Base-by-base conservation (phyloP, 2,888 invertebrate species). In the Teleogryllus oceanicus region DNA sequence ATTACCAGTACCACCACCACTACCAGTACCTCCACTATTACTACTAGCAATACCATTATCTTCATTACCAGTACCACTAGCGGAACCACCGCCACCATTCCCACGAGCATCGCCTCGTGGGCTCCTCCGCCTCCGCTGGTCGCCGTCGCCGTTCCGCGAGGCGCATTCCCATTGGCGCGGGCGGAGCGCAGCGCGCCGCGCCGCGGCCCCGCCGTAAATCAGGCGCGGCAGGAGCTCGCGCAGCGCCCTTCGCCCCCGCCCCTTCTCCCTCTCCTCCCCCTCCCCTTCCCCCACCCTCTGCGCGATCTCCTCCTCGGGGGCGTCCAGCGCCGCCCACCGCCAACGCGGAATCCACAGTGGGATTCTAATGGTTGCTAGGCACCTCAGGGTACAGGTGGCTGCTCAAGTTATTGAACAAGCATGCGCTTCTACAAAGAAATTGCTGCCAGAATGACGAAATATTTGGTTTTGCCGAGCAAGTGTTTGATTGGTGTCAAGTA, bases 281-380 rank as follows among this genome's bases (percentile, higher is more conserved):
- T 12, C 62, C 62, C n/a, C 62, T n/a, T 62, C 62, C 62, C n/a
- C 16, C 16, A 0, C 62, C 16, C n/a, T 1, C 16, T 4, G 16
- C 16, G 62, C 62, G 12, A 8, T 37, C 37, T 62, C 16, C 16
- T 62, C 62, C 16, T 62, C 62, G 62, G 62, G 62, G 62, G 62
- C 62, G 62, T 62, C 62, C 62, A 62, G 62, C n/a, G n/a, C 62
- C 62, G 62, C 62, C 62, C 62, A 62, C 62, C 16, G 62, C 62
- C 62, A 12, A n/a, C 37, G n/a, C 62, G 16, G 62, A 62, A 62
- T 62, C 62, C 62, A n/a, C 16, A n/a, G n/a, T 8, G 62, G 12
- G 62, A 12, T 18, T 62, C 62, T 62, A 62, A 37, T 37, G 37
- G 37, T 37, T 37, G 37, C 37, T 37, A 37, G 5, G 8, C 37